These are phyloP conservation scores for Trematomus bernacchii DNA, from an alignment of 2,797 vertebrate genomes.

Conservation along the genomic window DNA sequence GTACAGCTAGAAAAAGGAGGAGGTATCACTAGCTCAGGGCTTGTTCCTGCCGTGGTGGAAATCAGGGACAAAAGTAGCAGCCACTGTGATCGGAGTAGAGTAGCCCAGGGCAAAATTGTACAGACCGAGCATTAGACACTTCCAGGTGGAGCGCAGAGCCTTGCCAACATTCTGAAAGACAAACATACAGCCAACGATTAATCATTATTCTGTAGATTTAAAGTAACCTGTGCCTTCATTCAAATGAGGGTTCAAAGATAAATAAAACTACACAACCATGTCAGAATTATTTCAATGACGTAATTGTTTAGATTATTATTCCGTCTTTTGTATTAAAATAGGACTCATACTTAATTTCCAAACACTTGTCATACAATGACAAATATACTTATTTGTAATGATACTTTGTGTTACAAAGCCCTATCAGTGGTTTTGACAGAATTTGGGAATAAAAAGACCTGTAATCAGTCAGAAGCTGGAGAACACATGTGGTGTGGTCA, in stretches of 20 bases:
- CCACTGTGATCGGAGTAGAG: slow-evolving; percentile 84
- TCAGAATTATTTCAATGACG: background rate
- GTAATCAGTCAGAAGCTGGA: slow-evolving; percentile 2
- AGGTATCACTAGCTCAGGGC: slow-evolving; percentile 48
- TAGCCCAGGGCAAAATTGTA: slow-evolving; percentile 91
- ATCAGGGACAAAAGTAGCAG: slow-evolving; percentile 84
- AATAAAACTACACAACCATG: background rate
- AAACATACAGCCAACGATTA: background rate
- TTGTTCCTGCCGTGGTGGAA: slow-evolving; percentile 67
- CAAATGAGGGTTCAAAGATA: background rate
- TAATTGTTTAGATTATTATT: background rate
- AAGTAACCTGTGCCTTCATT: background rate
- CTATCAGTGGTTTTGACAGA: slow-evolving; percentile 13
- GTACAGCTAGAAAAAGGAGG: background rate
- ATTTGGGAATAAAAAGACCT: slow-evolving; percentile 1
- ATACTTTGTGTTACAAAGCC: background rate
- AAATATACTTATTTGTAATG: no score
- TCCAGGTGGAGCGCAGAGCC: slow-evolving; percentile 90
- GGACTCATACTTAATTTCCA: no score
- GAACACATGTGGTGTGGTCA: background rate
- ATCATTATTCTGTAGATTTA: background rate
- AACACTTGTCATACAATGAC: no score
- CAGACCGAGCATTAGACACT: slow-evolving; percentile 90
- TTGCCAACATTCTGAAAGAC: slow-evolving; percentile 91
- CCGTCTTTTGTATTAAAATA: no score